phyloP scores from a whole-genome alignment of 2,797 vertebrate species.

The Pantherophis vulpinus region DNA sequence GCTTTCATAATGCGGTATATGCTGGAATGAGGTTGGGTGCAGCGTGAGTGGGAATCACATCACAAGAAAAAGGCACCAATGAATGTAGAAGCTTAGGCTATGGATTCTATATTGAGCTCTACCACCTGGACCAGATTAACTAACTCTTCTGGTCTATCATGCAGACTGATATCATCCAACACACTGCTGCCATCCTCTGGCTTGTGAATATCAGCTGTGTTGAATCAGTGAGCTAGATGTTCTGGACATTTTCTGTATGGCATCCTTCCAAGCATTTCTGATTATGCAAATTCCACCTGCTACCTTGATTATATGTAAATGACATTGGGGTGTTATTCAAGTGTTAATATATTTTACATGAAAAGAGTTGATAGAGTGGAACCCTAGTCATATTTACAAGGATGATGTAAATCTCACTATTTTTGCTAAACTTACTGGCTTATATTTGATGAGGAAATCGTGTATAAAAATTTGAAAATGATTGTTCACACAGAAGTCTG shows the following conservation, averaged over 20 bases:
- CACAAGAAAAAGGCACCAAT: background rate
- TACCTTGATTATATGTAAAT: conserved; percentile 35
- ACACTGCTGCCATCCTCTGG: background rate
- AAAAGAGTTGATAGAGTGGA: background rate
- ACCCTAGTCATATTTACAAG: background rate
- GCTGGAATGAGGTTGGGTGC: background rate
- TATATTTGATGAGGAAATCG: background rate
- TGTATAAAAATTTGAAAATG: background rate
- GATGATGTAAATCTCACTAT: background rate
- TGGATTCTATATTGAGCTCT: background rate
- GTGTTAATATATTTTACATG: conserved; percentile 10
- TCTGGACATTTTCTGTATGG: background rate
- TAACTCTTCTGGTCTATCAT: background rate
- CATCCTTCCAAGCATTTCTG: background rate
- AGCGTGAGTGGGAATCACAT: background rate
- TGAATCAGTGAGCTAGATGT: background rate
- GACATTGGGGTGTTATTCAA: background rate
- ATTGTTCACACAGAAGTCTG: background rate
- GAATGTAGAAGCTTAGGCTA: background rate
- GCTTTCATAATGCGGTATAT: background rate
- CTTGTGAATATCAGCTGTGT: background rate
- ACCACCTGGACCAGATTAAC: background rate
- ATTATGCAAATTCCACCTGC: conserved; percentile 27
- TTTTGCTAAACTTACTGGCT: background rate
- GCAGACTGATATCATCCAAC: background rate